phyloP scores from a whole-genome alignment of 2,888 invertebrate genomes.

The Amblyjoppa proteus region DNA sequence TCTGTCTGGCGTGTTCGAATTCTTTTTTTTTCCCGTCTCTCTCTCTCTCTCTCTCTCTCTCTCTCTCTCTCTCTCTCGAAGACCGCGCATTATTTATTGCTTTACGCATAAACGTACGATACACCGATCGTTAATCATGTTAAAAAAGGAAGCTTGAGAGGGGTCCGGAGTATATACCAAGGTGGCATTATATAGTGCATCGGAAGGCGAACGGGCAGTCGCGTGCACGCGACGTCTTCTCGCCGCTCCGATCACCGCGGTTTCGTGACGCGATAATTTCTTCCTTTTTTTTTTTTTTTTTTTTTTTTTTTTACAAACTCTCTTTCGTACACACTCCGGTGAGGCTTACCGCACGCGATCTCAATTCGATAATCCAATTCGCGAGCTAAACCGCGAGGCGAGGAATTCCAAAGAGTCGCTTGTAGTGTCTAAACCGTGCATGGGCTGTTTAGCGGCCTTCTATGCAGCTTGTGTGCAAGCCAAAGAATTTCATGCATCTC shows the following conservation, averaged over 20 bases:
- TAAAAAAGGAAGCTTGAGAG: slow-evolving; percentile 52
- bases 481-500: slow-evolving; percentile 13
- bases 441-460: background rate
- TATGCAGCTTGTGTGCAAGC: background rate
- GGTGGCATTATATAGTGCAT: slow-evolving; percentile 5
- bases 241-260: background rate
- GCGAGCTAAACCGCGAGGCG: slow-evolving; percentile 13
- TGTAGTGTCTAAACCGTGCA: background rate
- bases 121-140: slow-evolving; percentile 63
- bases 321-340: slow-evolving; percentile 16
- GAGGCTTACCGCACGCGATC: slow-evolving; percentile 32
- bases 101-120: slow-evolving; percentile 49
- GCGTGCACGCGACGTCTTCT: slow-evolving; percentile 36
- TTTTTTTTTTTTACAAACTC: background rate
- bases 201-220: slow-evolving; percentile 10
- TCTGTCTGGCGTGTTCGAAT: background rate
- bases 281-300: slow-evolving; percentile 15
- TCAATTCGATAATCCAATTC: slow-evolving; percentile 47
- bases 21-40: background rate
- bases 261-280: slow-evolving; percentile 32
- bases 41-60: background rate
- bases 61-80: background rate
- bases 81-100: slow-evolving; percentile 30
- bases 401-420: slow-evolving; percentile 12
- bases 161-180: background rate